Base-by-base conservation (phyloP, 2,113 vertebrate genomes). In the Mus musculus region DNA sequence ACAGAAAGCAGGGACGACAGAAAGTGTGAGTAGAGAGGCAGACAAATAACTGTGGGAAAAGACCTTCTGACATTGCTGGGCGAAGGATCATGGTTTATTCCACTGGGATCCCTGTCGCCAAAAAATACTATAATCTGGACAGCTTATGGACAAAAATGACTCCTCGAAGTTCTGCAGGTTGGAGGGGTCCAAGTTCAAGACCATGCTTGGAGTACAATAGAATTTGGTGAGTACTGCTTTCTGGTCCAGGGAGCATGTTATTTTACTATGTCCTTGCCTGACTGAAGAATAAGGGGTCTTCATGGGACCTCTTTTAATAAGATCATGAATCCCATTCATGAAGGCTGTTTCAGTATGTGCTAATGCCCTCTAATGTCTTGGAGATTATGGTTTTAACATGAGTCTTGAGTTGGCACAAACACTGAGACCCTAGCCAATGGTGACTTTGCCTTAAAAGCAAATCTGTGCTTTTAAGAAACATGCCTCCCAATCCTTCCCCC, bases 401-500 rank as follows among this genome's bases (percentile, higher is more conserved):
- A 61, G 39, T 63, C 72, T 46, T 17, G 56, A 42, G 7, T 24
- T 11, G 30, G 52, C 0, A 65, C 5, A 65, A 46, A 46, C 46
- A 75, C 46, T 65, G 42, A 67, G 54, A 78, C 3, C 33, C 30
- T 3, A 73, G 26, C 17, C 39, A 54, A 87, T 61, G 24, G 22
- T 0, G 9, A 52, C 8, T 89, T 82, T 6, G 17, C 1, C 26
- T 33, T 77, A 28, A 42, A 71, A 26, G 24, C 30, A 82, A n/a
- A 56, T 33, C 22, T 20, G 52, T 80, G 77, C 30, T 56, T 26
- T 49, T 26, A 17, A 26, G 0, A 6, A 56, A 54, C 49, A 13
- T 4, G 2, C 16, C 0, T 5, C 52, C 30, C 56, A 12, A 20
- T 7, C 0, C 36, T 59, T 26, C 22, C n/a, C 80, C 71, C 75